Conservation (phyloP, 2,797 vertebrate genomes). For the Bucorvus abyssinicus region DNA sequence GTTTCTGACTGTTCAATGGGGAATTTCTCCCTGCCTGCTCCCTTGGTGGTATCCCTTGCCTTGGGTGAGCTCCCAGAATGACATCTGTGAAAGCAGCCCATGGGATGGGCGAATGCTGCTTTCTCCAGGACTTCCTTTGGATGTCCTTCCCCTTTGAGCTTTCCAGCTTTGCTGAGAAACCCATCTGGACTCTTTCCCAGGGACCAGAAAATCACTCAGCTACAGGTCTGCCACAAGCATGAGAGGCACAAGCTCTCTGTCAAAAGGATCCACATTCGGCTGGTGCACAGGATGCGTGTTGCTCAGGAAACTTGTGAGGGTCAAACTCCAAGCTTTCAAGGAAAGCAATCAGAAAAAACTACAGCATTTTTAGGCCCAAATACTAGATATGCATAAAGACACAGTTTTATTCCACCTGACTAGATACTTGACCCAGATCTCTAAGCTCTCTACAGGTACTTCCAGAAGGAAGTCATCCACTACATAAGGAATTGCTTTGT, state of each 20-base stretch:
- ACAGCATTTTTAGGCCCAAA: background rate
- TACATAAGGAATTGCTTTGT: background rate
- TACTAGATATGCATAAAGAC: background rate
- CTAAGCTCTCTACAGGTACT: background rate
- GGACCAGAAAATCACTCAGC: background rate
- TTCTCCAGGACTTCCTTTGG: background rate
- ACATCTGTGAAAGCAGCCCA: background rate
- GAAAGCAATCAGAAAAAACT: background rate
- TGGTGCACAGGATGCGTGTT: background rate
- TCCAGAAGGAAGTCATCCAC: background rate
- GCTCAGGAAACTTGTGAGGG: background rate
- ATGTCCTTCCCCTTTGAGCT: background rate
- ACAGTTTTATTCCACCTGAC: background rate
- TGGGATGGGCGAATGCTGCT: background rate
- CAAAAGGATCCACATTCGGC: background rate
- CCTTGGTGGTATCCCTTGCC: background rate
- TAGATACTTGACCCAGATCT: background rate
- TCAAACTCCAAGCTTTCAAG: background rate
- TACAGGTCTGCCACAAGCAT: background rate
- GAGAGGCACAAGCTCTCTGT: background rate
- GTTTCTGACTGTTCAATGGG: fast-evolving
- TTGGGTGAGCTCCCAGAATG: background rate
- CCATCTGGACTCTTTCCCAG: background rate
- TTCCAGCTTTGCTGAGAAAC: background rate
- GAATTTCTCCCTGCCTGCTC: background rate